Conservation (phyloP, 2,113 vertebrate species). For the Anarrhichthys ocellatus region DNA sequence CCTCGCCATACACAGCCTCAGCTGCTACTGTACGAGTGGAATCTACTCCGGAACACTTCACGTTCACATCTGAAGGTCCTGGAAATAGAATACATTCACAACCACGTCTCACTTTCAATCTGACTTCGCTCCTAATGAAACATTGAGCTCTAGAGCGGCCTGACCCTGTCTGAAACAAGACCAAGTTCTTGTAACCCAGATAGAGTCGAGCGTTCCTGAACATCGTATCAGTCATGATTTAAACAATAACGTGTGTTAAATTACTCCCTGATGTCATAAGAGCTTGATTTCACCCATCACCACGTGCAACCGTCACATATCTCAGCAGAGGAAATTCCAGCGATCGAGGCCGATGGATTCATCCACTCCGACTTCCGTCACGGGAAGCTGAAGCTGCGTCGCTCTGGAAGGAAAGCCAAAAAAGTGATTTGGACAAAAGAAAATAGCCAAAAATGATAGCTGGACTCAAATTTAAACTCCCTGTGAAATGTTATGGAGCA, state of each 20-base stretch:
- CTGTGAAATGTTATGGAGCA: conserved; percentile 34
- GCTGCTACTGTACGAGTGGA: conserved; percentile 1
- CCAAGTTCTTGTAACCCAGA: background rate
- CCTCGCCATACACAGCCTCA: background rate
- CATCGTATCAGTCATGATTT: conserved; percentile 10
- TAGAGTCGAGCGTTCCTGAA: conserved; percentile 11
- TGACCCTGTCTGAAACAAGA: background rate
- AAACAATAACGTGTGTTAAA: conserved; percentile 11
- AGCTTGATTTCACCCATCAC: conserved; percentile 45
- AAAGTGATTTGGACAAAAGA: conserved; percentile 11
- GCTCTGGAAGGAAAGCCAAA: conserved; percentile 15
- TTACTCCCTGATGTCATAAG: conserved; percentile 31
- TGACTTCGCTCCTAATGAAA: background rate
- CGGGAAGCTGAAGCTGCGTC: conserved; percentile 9
- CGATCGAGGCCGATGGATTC: conserved; percentile 22
- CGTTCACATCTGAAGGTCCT: background rate
- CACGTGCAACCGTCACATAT: conserved; percentile 41
- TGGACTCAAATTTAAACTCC: conserved; percentile 23
- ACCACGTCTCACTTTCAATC: background rate
- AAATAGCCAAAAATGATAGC: conserved; percentile 10
- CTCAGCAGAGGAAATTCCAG: conserved; percentile 20
- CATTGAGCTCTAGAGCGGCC: background rate
- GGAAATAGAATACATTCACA: background rate
- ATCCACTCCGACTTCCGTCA: conserved; percentile 12
- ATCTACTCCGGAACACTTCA: background rate